Conservation (phyloP, 92 coral and sea anemone genomes). For the Phenganax marumi region DNA sequence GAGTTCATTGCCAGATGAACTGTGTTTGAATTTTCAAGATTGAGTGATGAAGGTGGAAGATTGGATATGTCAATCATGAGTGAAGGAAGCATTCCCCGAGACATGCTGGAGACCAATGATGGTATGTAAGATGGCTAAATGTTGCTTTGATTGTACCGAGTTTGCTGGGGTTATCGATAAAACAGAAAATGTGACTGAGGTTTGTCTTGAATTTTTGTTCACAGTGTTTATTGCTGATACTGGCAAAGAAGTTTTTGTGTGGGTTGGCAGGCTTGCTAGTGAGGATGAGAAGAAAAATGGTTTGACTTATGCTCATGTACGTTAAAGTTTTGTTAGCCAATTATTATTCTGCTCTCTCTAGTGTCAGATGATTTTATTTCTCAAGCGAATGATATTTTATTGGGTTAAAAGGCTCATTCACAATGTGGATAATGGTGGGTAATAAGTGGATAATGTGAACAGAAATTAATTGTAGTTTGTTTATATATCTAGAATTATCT, state of each 20-base stretch:
- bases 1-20: not conserved
- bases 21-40: not conserved
- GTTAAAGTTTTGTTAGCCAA: not conserved
- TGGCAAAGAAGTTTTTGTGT: slow-evolving; percentile 51
- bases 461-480: not conserved
- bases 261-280: slow-evolving; percentile 54
- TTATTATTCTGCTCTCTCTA: not conserved
- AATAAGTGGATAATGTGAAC: not conserved
- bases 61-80: slow-evolving; percentile 20
- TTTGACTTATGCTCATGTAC: slow-evolving; percentile 55
- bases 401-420: not conserved
- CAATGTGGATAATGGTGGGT: too few species aligned
- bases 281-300: slow-evolving; percentile 49
- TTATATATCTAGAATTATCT: slow-evolving; percentile 26
- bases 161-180: not conserved
- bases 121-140: not conserved
- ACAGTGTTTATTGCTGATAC: slow-evolving; percentile 53
- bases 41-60: slow-evolving; percentile 32
- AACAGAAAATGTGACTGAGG: not conserved
- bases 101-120: slow-evolving; percentile 5
- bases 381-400: too few species aligned
- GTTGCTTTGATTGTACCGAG: not conserved
- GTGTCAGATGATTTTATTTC: too few species aligned
- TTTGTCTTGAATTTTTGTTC: not conserved
- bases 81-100: slow-evolving; percentile 29